These are phyloP conservation scores for Promerops cafer DNA, from an alignment of 2,113 vertebrate species.

Conservation along the genomic window DNA sequence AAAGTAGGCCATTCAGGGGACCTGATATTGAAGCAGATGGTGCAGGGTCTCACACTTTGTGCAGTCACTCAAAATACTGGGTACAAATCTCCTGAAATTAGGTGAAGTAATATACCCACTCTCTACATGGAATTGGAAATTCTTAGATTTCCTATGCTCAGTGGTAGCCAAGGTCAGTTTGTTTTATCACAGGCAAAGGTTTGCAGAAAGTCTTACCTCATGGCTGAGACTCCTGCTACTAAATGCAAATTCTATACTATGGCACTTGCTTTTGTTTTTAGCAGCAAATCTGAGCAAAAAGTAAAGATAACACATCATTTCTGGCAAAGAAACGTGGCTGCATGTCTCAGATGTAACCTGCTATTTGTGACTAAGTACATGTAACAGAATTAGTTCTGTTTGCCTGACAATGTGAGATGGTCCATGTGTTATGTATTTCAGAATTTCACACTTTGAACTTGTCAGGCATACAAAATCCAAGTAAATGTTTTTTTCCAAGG, in stretches of 20 bases:
- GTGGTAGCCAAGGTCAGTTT: neutral
- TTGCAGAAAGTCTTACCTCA: neutral
- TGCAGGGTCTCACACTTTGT: neutral
- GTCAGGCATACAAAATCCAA: neutral
- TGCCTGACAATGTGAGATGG: neutral
- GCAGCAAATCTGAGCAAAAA: neutral
- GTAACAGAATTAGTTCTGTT: neutral
- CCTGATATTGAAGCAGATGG: neutral
- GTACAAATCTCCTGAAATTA: neutral
- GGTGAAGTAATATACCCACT: neutral
- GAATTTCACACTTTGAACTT: neutral
- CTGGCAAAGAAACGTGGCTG: neutral
- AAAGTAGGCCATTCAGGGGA: neutral
- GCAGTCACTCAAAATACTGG: neutral
- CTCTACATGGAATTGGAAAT: neutral
- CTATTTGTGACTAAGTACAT: neutral
- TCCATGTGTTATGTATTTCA: neutral
- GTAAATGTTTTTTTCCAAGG: neutral
- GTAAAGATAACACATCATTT: neutral
- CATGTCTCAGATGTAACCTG: neutral
- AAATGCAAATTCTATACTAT: accelerated
- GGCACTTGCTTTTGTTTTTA: neutral
- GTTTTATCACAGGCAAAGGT: neutral
- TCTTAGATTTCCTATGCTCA: neutral
- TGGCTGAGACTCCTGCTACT: neutral